phyloP scores from a whole-genome alignment of 2,113 vertebrate species.

The Nyctereutes procyonoides region DNA sequence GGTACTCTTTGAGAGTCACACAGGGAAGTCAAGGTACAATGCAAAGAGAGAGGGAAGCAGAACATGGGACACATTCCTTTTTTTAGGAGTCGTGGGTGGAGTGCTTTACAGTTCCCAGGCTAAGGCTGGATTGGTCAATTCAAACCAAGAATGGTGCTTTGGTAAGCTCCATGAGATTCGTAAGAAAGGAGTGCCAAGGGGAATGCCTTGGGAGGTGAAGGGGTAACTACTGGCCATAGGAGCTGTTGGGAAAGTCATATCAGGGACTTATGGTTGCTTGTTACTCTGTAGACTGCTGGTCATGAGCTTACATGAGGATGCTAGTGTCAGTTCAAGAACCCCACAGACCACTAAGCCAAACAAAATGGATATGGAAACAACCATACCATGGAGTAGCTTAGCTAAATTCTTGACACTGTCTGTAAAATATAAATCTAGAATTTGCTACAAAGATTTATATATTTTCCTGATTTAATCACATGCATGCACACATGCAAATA shows the following conservation, averaged over 20 bases:
- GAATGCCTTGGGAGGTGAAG: neutral
- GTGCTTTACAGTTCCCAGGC: neutral
- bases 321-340: neutral
- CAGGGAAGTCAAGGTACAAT: neutral
- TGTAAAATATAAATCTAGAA: neutral
- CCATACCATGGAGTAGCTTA: neutral
- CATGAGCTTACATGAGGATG: neutral
- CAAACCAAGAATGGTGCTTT: neutral
- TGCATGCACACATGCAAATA: neutral
- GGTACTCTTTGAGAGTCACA: neutral
- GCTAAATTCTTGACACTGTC: neutral
- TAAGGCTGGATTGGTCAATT: neutral
- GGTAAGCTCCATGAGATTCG: neutral
- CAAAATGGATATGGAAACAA: neutral
- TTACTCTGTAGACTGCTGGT: neutral
- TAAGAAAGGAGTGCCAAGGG: neutral
- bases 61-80: neutral
- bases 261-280: neutral
- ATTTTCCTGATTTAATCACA: neutral
- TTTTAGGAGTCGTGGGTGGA: neutral
- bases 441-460: neutral
- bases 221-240: neutral
- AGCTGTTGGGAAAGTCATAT: neutral
- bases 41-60: neutral
- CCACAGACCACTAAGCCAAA: neutral